phyloP scores from a whole-genome alignment of 2,888 invertebrate genomes.

The Eristalis pertinax region DNA sequence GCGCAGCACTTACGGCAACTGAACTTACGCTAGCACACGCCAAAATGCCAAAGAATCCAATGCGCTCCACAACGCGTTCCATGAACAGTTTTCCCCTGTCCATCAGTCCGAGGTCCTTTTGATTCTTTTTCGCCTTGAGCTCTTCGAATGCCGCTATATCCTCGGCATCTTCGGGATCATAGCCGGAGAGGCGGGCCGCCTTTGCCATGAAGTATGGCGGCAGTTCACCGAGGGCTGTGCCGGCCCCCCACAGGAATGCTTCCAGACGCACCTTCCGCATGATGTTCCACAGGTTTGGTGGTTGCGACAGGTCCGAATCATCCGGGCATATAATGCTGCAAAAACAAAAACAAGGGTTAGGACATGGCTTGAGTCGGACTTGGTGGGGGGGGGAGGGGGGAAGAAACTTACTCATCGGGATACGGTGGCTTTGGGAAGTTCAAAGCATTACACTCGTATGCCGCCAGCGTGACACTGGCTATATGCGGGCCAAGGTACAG shows the following conservation, averaged over 20 bases:
- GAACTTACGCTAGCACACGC: slow-evolving; percentile 96
- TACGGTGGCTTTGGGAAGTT: slow-evolving; percentile 99
- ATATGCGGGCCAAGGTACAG: slow-evolving; percentile 99
- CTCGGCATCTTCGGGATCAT: slow-evolving; percentile 85
- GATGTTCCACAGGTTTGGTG: slow-evolving; percentile 93
- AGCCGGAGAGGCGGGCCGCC: slow-evolving; percentile 89
- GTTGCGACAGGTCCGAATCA: slow-evolving; percentile 84
- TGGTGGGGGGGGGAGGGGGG: too few species aligned
- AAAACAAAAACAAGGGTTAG: slow-evolving; percentile 74
- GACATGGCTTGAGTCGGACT: background rate
- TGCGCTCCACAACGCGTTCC: slow-evolving; percentile 93
- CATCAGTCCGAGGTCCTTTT: slow-evolving; percentile 84
- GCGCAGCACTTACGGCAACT: too few species aligned
- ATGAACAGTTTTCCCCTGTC: slow-evolving; percentile 92
- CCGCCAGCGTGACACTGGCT: slow-evolving; percentile 98
- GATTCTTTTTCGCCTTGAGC: slow-evolving; percentile 84
- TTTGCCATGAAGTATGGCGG: slow-evolving; percentile 99
- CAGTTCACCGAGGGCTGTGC: slow-evolving; percentile 99
- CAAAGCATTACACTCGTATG: slow-evolving; percentile 96
- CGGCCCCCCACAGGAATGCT: slow-evolving; percentile 98
- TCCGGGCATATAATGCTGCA: slow-evolving; percentile 94
- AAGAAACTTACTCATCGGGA: slow-evolving; percentile 91
- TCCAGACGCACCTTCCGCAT: slow-evolving; percentile 97
- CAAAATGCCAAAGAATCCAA: slow-evolving; percentile 97
- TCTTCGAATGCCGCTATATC: slow-evolving; percentile 89